Conservation (phyloP, 2,113 vertebrate species). For the Mus pahari region DNA sequence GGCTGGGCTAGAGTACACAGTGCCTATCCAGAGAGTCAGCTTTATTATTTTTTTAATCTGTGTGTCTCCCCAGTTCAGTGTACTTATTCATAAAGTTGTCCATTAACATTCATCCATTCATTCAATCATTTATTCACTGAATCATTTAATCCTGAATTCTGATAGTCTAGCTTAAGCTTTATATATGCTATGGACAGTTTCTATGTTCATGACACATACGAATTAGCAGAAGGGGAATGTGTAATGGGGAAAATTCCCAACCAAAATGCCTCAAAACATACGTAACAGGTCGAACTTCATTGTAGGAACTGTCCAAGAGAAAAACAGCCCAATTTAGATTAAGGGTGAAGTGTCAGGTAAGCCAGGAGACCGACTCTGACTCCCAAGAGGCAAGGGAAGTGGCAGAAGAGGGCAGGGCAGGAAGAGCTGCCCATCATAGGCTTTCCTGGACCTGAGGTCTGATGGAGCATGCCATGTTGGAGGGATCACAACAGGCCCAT, state of each 20-base stretch:
- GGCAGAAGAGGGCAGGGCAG: background rate
- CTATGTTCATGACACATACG: background rate
- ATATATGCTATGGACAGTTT: background rate
- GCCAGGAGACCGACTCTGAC: background rate
- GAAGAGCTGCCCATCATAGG: background rate
- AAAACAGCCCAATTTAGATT: background rate
- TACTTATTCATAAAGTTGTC: background rate
- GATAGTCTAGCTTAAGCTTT: background rate
- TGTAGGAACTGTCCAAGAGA: background rate
- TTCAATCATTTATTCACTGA: background rate
- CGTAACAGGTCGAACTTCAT: background rate
- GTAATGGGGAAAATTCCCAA: background rate
- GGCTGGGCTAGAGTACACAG: no score
- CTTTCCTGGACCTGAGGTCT: background rate
- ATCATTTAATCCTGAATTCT: conserved; percentile 15
- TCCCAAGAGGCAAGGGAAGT: background rate
- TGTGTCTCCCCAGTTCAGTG: background rate
- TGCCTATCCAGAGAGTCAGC: background rate
- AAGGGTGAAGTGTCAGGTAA: background rate
- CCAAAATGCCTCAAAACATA: background rate
- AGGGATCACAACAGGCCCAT: background rate
- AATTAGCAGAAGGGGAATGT: background rate
- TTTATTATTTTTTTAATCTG: background rate
- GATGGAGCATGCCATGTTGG: background rate
- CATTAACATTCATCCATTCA: background rate